Conservation (phyloP, 2,113 vertebrate species). For the Argyrosomus japonicus region DNA sequence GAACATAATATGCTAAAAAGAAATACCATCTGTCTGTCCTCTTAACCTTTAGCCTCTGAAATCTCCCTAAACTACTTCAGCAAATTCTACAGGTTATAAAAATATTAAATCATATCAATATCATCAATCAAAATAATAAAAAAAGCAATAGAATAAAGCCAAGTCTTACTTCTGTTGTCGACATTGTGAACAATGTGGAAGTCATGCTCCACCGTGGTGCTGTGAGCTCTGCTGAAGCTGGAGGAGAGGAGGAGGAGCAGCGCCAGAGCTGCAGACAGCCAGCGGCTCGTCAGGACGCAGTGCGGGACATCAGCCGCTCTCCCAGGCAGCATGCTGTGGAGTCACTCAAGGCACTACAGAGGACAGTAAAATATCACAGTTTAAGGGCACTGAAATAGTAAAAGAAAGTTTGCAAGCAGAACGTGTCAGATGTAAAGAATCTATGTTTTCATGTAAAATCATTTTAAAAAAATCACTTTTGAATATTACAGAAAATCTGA, state of each 20-base stretch:
- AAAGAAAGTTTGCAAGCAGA: too few relatives aligned
- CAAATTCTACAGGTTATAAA: background rate
- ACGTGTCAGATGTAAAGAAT: too few relatives aligned
- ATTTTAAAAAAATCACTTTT: background rate
- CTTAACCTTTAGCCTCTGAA: background rate
- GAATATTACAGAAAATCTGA: background rate
- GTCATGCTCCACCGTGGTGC: conserved; percentile 88
- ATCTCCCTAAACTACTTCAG: background rate
- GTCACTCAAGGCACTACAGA: conserved; percentile 62
- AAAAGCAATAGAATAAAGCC: background rate
- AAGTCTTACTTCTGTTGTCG: conserved; percentile 91
- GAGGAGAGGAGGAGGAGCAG: conserved; percentile 83
- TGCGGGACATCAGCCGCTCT: conserved; percentile 65
- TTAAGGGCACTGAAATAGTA: too few relatives aligned
- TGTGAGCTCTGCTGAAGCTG: conserved; percentile 83
- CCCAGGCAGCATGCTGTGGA: conserved; percentile 70
- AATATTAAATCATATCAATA: too few relatives aligned
- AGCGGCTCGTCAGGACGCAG: conserved; percentile 72
- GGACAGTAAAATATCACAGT: conserved; percentile 5
- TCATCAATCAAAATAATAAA: too few relatives aligned
- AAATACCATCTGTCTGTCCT: background rate
- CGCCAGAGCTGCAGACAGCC: conserved; percentile 79
- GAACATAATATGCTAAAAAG: background rate
- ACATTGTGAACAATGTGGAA: conserved; percentile 90
- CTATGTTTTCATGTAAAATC: background rate